These are phyloP conservation scores for Macrobrachium nipponense DNA, from an alignment of 1,140 invertebrate genomes.

Conservation along the genomic window DNA sequence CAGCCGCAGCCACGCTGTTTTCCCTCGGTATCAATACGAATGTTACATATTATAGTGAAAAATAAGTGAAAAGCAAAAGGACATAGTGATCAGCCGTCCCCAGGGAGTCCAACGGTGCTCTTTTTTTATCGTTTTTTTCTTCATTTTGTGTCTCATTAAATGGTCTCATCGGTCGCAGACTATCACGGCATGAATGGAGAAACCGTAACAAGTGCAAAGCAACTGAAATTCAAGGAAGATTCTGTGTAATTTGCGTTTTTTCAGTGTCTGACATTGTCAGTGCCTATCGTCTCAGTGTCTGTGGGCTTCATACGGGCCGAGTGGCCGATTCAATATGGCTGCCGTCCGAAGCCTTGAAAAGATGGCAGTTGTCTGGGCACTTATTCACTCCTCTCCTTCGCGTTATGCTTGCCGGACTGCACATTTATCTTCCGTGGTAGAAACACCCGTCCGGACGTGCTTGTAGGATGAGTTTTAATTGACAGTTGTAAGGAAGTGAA, in stretches of 20 bases:
- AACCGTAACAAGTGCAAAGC: not conserved
- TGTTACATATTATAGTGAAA: constrained; percentile 62
- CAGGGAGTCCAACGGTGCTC: constrained; percentile 66
- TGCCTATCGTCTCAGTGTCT: constrained; percentile 61
- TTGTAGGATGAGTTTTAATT: not conserved
- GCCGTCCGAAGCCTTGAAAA: constrained; percentile 62
- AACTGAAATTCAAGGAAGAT: constrained; percentile 17
- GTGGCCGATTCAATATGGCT: constrained; percentile 64
- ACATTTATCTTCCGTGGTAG: not conserved
- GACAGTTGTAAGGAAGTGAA: not conserved
- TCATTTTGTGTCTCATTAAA: constrained; percentile 18
- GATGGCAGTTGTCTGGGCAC: constrained; percentile 24
- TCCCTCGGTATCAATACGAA: constrained; percentile 58
- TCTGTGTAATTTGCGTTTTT: constrained; percentile 59
- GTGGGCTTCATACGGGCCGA: constrained; percentile 52
- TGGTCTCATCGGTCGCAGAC: not conserved
- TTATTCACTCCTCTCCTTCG: constrained; percentile 16
- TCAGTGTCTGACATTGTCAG: constrained; percentile 53
- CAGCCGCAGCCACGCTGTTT: constrained; percentile 46
- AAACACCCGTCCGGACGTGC: not conserved
- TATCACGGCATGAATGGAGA: not conserved
- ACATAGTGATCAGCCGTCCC: constrained; percentile 53
- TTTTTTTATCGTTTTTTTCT: constrained; percentile 36
- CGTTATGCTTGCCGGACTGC: constrained; percentile 1
- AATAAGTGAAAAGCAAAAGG: constrained; percentile 61